Conservation (phyloP, 1,140 invertebrate species). For the Ridgeia piscesae region DNA sequence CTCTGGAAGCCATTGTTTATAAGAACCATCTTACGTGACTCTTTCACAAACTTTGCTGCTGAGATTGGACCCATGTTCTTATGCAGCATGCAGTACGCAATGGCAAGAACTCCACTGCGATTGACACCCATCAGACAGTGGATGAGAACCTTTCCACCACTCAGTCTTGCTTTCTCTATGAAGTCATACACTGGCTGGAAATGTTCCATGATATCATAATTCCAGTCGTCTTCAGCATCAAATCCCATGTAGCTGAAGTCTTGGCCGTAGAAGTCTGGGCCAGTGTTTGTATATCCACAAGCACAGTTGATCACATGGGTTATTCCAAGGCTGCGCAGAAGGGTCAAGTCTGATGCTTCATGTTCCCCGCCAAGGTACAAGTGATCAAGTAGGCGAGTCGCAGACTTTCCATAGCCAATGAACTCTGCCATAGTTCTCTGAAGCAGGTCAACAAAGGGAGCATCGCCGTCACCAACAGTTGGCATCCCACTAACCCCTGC, state of each 20-base stretch:
- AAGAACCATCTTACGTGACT: constrained; percentile 20
- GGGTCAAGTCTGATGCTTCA: constrained; percentile 18
- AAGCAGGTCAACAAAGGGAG: not conserved
- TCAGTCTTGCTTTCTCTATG: constrained; percentile 25
- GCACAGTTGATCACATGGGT: constrained; percentile 32
- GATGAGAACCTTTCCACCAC: constrained; percentile 28
- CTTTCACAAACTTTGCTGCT: constrained; percentile 26
- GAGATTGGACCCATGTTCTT: constrained; percentile 27
- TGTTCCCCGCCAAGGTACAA: constrained; percentile 26
- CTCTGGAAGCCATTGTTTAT: constrained; percentile 29
- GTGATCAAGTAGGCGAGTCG: constrained; percentile 25
- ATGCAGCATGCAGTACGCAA: constrained; percentile 28
- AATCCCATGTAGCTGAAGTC: constrained; percentile 25
- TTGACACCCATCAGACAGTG: constrained; percentile 33
- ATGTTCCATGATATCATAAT: constrained; percentile 32
- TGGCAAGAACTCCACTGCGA: constrained; percentile 27
- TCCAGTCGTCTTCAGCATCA: constrained; percentile 28
- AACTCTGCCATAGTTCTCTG: not conserved
- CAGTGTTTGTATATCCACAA: constrained; percentile 15
- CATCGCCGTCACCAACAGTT: not conserved
- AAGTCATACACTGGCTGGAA: constrained; percentile 25
- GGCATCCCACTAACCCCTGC: not conserved
- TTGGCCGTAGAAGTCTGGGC: constrained; percentile 23
- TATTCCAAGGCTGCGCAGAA: constrained; percentile 25
- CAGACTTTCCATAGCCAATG: constrained; percentile 11